These are phyloP conservation scores for Dasyprocta punctata DNA, from an alignment of 2,113 vertebrate species.

Conservation along the genomic window DNA sequence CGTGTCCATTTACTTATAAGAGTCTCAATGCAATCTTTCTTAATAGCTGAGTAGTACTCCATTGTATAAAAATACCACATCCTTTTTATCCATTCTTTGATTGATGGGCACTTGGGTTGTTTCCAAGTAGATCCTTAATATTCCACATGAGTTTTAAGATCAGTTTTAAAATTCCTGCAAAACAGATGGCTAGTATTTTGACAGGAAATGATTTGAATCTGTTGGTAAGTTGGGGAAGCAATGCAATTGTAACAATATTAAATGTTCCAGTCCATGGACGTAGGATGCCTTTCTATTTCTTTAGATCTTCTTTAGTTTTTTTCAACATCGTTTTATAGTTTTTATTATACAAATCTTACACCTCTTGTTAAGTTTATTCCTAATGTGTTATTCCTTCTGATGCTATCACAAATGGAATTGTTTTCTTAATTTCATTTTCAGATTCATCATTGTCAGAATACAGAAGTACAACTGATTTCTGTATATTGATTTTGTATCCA, in stretches of 20 bases:
- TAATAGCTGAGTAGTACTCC: too few species aligned
- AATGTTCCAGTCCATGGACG: neutral
- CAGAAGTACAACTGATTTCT: neutral
- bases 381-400: neutral
- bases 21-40: too few species aligned
- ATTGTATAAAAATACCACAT: too few species aligned
- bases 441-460: neutral
- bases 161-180: neutral
- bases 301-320: neutral
- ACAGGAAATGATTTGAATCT: neutral
- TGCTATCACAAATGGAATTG: neutral
- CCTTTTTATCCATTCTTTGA: too few species aligned
- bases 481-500: neutral
- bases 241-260: neutral
- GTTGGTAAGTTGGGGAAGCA: neutral
- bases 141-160: neutral
- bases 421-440: neutral
- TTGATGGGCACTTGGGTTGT: too few species aligned
- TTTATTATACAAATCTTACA: neutral
- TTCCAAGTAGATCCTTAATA: too few species aligned
- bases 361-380: neutral
- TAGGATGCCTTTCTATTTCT: neutral
- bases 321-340: neutral
- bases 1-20: too few species aligned
- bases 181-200: neutral